A percentile compares a stretch with the other conserved stretches of the same genome.
These are phyloP conservation scores for Shargacucullia verbasci DNA, from an alignment of 2,888 invertebrate species.

Conservation along the genomic window DNA sequence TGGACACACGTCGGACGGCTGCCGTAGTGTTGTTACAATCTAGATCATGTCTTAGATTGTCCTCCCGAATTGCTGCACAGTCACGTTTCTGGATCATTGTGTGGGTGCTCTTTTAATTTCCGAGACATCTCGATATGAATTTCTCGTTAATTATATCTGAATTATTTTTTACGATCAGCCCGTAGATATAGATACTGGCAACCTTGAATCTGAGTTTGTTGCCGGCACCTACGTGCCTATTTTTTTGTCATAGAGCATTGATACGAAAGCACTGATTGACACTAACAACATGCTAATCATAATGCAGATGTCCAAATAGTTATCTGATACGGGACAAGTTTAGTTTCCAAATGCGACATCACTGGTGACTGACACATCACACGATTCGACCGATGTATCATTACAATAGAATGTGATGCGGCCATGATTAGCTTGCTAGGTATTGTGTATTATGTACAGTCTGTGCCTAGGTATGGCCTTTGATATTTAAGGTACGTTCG, in stretches of 20 bases:
- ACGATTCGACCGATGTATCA: slow-evolving; percentile 63
- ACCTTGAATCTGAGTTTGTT: slow-evolving; percentile 70
- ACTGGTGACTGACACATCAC: slow-evolving; percentile 76
- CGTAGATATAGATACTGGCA: slow-evolving; percentile 58
- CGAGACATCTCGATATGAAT: slow-evolving; percentile 76
- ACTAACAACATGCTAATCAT: slow-evolving; percentile 76
- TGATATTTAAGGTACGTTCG: slow-evolving; percentile 71
- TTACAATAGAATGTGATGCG: slow-evolving; percentile 74
- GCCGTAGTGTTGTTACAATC: slow-evolving; percentile 83
- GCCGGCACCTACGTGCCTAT: slow-evolving; percentile 66
- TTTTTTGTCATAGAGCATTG: slow-evolving; percentile 64
- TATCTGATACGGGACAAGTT: slow-evolving; percentile 79
- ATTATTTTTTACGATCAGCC: slow-evolving; percentile 69
- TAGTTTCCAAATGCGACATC: slow-evolving; percentile 76
- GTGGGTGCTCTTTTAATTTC: slow-evolving; percentile 78
- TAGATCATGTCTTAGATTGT: slow-evolving; percentile 87
- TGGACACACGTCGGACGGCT: slow-evolving; percentile 77
- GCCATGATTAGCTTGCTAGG: slow-evolving; percentile 71
- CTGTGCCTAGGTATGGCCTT: slow-evolving; percentile 74
- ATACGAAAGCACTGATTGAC: slow-evolving; percentile 79
- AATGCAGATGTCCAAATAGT: slow-evolving; percentile 79
- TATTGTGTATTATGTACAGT: slow-evolving; percentile 69
- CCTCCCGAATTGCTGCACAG: slow-evolving; percentile 78
- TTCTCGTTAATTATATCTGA: slow-evolving; percentile 82
- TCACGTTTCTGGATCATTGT: slow-evolving; percentile 82